phyloP scores from a whole-genome alignment of 2,113 vertebrate species.

The Bostrychus sinensis region DNA sequence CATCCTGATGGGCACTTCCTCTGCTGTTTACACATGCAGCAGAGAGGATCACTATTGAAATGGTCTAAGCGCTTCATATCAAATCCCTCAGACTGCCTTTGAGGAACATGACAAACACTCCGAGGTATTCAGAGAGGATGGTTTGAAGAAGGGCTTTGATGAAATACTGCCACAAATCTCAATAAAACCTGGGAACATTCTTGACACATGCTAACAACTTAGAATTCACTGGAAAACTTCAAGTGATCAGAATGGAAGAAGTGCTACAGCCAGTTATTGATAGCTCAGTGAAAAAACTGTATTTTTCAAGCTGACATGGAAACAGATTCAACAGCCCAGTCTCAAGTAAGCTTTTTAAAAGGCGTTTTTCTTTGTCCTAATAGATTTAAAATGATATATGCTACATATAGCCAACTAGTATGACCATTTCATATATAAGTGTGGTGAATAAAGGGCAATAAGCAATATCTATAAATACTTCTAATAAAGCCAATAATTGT shows the following conservation, averaged over 20 bases:
- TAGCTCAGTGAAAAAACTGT: background rate
- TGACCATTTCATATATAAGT: too few species aligned
- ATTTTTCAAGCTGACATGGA: background rate
- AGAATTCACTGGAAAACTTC: background rate
- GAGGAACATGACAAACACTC: background rate
- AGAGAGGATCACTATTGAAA: background rate
- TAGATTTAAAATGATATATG: too few species aligned
- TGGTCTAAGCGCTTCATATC: background rate
- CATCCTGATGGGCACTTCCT: background rate
- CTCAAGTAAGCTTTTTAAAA: too few species aligned
- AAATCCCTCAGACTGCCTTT: background rate
- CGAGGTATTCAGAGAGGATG: background rate
- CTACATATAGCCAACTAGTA: too few species aligned
- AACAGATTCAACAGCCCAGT: background rate
- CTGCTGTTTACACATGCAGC: background rate
- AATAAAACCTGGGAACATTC: background rate
- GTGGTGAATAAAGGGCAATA: too few species aligned
- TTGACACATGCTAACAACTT: background rate
- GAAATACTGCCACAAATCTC: background rate
- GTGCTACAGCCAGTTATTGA: background rate
- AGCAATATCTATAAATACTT: too few species aligned
- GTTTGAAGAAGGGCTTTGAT: background rate
- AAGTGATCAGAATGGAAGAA: background rate
- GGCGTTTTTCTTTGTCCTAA: too few species aligned
- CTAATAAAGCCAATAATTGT: too few species aligned